Evolutionary conservation across 2,113 vertebrate species (phyloP), one percentile per base, ranked within the genome.

Genomic region (Forbesichthys agassizii): DNA sequence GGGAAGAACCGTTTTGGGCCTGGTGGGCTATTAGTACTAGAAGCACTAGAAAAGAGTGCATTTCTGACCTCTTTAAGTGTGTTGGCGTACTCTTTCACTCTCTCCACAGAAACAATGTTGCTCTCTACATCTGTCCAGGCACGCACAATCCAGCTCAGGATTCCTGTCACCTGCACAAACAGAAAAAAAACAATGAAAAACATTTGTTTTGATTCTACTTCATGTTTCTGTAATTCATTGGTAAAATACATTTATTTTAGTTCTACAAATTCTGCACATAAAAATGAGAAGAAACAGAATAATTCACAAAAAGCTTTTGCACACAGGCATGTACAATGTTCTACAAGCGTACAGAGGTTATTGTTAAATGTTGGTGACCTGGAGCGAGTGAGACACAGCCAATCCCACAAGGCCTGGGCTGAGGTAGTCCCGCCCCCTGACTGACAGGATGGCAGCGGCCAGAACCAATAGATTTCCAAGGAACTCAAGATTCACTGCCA

Each of bases 401-500:
- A 98, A 93, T 61, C 96, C 96, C 67, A 96, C 96, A 0, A 94
- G 93, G 71, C 95, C 96, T 0, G 96, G 93, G 4, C 94, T 96
- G 56, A 98, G 94, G 0, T 88, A 91, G 55, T 75, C 82, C 87
- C 84, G 97, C 80, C 92, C 92, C 84, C 93, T 80, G 75, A 95
- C 94, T 1, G 96, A 95, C 0, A 96, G 94, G 0, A 94, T 73
- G 48, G 95, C 91, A 49, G 96, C 96, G 48, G 90, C 91, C 3
- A 98, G 83, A 81, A 98, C 94, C 0, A 98, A 82, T 51, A 89
- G 77, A 0, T 96, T 97, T 54, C 96, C 96, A 18, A 98, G 91
- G 61, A 98, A 92, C 88, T 98, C 96, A 84, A 96, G 80, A 81
- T 98, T 97, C 73, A 95, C 89, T 1, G 96, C 96, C 11, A 98